These are phyloP conservation scores for Dinoponera quadriceps DNA, from an alignment of 1,140 invertebrate genomes.

Conservation along the genomic window DNA sequence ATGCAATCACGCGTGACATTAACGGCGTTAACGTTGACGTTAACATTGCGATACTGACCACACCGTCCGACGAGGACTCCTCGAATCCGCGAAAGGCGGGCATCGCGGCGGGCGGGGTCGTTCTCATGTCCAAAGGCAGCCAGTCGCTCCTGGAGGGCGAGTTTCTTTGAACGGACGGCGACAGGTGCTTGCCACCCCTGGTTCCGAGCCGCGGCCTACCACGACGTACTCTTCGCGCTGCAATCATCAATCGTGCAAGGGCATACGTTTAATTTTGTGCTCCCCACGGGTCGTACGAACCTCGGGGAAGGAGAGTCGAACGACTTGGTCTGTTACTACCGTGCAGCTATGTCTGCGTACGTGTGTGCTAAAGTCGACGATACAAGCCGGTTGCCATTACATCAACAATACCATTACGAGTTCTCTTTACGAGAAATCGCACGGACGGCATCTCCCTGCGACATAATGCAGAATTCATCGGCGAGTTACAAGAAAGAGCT, in stretches of 20 bases:
- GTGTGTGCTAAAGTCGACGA: neutral
- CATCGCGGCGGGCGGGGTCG: slow-evolving; percentile 82
- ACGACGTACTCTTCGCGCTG: slow-evolving; percentile 82
- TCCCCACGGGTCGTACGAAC: neutral
- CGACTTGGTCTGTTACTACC: neutral
- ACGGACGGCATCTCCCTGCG: neutral
- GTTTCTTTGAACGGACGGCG: slow-evolving; percentile 79
- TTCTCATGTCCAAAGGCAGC: slow-evolving; percentile 84
- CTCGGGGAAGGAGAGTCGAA: neutral
- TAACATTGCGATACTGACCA: slow-evolving; percentile 75
- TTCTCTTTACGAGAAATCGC: neutral
- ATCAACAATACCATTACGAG: neutral
- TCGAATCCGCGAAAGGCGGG: slow-evolving; percentile 83
- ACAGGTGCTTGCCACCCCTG: slow-evolving; percentile 80
- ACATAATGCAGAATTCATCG: neutral
- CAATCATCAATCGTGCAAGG: slow-evolving; percentile 50
- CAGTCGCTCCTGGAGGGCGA: slow-evolving; percentile 82
- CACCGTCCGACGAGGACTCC: slow-evolving; percentile 81
- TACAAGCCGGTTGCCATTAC: neutral
- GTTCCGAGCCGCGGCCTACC: slow-evolving; percentile 84
- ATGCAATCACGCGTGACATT: too few relatives aligned
- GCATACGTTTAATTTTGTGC: slow-evolving; percentile 21
- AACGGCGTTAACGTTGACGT: neutral
- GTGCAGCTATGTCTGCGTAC: slow-evolving; percentile 6
- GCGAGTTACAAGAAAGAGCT: neutral